Conservation (phyloP, 2,113 vertebrate species). For the Bufo bufo region DNA sequence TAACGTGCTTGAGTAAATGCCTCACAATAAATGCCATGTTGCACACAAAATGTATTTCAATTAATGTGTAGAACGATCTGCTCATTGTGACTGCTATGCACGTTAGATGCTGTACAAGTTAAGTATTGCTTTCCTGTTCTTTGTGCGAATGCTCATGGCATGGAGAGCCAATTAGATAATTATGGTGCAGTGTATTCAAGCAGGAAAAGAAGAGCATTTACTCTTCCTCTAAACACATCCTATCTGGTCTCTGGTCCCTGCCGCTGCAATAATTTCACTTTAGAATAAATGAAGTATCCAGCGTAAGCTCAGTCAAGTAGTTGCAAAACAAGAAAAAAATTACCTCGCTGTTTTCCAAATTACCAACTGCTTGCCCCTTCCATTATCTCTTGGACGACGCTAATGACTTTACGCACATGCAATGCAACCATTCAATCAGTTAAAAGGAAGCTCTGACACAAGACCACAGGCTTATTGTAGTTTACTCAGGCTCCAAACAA, state of each 20-base stretch:
- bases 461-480: slow-evolving; percentile 19
- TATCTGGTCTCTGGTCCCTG: slow-evolving; percentile 47
- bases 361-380: slow-evolving; percentile 52
- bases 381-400: slow-evolving; percentile 57
- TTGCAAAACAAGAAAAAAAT: slow-evolving; percentile 62
- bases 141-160: slow-evolving; percentile 50
- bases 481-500: slow-evolving; percentile 18
- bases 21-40: slow-evolving; percentile 36
- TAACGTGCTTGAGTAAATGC: not conserved
- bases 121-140: slow-evolving; percentile 54
- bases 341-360: slow-evolving; percentile 59
- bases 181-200: slow-evolving; percentile 8
- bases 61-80: slow-evolving; percentile 32
- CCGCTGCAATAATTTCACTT: slow-evolving; percentile 58
- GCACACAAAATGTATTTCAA: slow-evolving; percentile 35
- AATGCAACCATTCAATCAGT: slow-evolving; percentile 58
- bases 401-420: slow-evolving; percentile 60
- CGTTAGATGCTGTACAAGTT: slow-evolving; percentile 42
- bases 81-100: slow-evolving; percentile 35
- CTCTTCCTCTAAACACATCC: slow-evolving; percentile 47
- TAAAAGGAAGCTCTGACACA: slow-evolving; percentile 34
- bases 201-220: slow-evolving; percentile 9
- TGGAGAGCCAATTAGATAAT: slow-evolving; percentile 37
- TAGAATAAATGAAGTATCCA: slow-evolving; percentile 51
- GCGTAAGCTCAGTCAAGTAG: slow-evolving; percentile 44